Percentiles rank a stretch among this genome's conserved stretches.
These are phyloP conservation scores for Oncorhynchus gorbuscha DNA, from an alignment of 2,113 vertebrate genomes.

Conservation along the genomic window DNA sequence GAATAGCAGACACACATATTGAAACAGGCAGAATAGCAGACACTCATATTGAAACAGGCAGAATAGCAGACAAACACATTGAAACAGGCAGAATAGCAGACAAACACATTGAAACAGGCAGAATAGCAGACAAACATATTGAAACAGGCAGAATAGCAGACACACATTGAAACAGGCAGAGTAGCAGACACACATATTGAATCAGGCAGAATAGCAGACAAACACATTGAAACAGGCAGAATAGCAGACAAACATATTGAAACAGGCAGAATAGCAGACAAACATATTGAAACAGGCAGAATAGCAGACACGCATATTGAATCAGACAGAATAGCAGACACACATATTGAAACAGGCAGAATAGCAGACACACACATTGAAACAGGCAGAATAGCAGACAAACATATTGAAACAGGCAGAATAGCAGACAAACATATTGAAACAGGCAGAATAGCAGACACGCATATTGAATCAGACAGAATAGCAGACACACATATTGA, in stretches of 20 bases:
- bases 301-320: neutral
- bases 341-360: slow-evolving; percentile 4
- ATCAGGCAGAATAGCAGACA: neutral
- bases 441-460: slow-evolving; percentile 7
- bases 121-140: neutral
- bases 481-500: neutral
- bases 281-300: neutral
- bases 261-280: slow-evolving; percentile 6
- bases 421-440: neutral
- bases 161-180: slow-evolving; percentile 1
- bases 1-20: neutral
- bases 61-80: neutral
- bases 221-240: slow-evolving; percentile 1
- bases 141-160: neutral
- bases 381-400: slow-evolving; percentile 6
- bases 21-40: slow-evolving; percentile 8
- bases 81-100: slow-evolving; percentile 7
- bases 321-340: slow-evolving; percentile 5
- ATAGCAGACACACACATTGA: neutral
- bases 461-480: neutral
- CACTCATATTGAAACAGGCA: neutral
- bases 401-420: slow-evolving; percentile 4
- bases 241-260: neutral
- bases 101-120: slow-evolving; percentile 1
- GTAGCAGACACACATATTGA: neutral